phyloP scores from a whole-genome alignment of 2,797 vertebrate species.

The Xerus rutilus region DNA sequence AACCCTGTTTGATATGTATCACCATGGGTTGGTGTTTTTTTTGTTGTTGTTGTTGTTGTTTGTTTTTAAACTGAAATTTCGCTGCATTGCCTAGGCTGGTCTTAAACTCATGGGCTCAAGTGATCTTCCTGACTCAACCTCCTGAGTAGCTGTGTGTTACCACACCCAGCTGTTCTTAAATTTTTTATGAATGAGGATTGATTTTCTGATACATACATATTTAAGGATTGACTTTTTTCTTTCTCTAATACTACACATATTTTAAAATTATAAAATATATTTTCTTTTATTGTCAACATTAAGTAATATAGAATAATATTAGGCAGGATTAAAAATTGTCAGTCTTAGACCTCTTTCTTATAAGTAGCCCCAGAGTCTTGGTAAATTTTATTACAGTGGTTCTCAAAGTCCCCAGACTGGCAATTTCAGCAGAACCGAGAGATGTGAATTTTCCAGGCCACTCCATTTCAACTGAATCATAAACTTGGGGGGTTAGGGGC shows the following conservation, averaged over 20 bases:
- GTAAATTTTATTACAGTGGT: constrained; percentile 9
- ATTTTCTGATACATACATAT: background rate
- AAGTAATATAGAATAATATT: constrained; percentile 40
- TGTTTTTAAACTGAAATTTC: background rate
- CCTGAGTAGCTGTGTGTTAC: no score
- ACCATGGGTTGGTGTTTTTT: background rate
- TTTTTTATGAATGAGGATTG: background rate
- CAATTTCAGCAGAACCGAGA: constrained; percentile 1
- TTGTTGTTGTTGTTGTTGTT: background rate
- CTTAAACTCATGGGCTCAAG: no score
- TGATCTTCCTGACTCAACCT: no score
- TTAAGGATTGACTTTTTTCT: background rate
- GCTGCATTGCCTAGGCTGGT: no score
- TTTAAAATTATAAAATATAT: constrained; percentile 3
- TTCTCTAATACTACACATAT: background rate
- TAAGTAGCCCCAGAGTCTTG: constrained; percentile 10
- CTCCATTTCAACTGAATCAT: background rate
- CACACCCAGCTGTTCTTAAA: background rate
- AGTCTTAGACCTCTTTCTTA: background rate
- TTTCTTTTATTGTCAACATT: background rate
- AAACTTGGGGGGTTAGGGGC: background rate
- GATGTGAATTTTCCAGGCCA: background rate
- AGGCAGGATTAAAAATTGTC: constrained; percentile 36
- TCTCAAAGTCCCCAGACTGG: constrained; percentile 1
- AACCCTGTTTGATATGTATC: background rate